Evolutionary conservation across 1,140 invertebrate genomes (phyloP).

Genomic region (Drosophila sproati): DNA sequence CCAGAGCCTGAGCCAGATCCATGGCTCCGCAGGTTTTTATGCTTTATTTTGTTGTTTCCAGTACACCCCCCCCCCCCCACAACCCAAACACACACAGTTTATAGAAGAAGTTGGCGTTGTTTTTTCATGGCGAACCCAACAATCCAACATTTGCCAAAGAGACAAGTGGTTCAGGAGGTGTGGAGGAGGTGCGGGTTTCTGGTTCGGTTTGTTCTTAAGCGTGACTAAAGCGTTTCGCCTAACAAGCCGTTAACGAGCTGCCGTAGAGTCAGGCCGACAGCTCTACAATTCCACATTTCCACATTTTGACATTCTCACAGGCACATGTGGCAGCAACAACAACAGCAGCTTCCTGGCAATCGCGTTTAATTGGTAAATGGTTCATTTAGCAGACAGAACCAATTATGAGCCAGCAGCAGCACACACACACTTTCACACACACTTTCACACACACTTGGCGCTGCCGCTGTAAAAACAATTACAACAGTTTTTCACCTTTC

Average conservation of each 20-base stretch:
- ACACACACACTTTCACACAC: conserved; percentile 28
- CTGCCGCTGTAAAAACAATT: conserved; percentile 70
- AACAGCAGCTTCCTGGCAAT: conserved; percentile 57
- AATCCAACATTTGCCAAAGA: conserved; percentile 10
- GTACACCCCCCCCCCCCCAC: no score
- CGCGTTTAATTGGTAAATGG: conserved; percentile 81
- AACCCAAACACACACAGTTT: conserved; percentile 52
- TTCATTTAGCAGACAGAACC: conserved; percentile 83
- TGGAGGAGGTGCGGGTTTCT: conserved; percentile 2
- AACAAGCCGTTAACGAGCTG: conserved; percentile 65
- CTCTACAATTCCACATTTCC: neutral
- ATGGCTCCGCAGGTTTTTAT: conserved; percentile 73
- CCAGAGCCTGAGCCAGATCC: conserved; percentile 12
- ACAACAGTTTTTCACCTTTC: conserved; percentile 70
- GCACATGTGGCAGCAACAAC: conserved; percentile 30
- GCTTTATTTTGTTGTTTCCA: conserved; percentile 31
- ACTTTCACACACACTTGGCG: conserved; percentile 27
- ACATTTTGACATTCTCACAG: neutral
- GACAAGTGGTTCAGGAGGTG: neutral
- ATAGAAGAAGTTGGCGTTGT: conserved; percentile 45
- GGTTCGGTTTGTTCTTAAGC: conserved; percentile 42
- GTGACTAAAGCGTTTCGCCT: conserved; percentile 72
- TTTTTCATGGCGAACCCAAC: conserved; percentile 19
- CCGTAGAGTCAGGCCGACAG: conserved; percentile 1
- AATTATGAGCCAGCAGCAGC: conserved; percentile 56